phyloP scores from a whole-genome alignment of 35 echinoderm and acorn worm species.

The Amphiura filiformis region DNA sequence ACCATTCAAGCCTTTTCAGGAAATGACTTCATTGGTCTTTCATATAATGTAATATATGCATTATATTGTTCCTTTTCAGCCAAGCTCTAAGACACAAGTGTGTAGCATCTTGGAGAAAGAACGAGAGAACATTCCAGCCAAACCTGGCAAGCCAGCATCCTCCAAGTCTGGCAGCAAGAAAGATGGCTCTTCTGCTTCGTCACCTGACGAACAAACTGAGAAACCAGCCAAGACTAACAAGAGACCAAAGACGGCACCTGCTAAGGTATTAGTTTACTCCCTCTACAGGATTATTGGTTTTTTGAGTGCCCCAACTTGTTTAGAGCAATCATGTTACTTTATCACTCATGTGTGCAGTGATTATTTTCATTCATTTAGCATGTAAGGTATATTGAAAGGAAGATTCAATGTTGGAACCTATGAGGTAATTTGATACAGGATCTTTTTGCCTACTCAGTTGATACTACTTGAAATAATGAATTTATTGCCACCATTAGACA shows the following conservation, averaged over 20 bases:
- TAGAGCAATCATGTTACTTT: not conserved
- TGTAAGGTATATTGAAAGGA: not conserved
- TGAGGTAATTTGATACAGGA: not conserved
- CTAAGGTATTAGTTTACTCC: conserved; percentile 60
- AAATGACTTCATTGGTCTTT: too few species aligned
- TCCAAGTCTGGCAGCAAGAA: conserved; percentile 45
- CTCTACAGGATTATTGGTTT: not conserved
- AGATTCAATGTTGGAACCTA: too few species aligned
- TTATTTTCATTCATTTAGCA: not conserved
- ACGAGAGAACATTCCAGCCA: conserved; percentile 87
- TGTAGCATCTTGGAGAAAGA: conserved; percentile 86
- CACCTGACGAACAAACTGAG: conserved; percentile 42
- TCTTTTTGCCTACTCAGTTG: too few species aligned
- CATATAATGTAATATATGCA: too few species aligned
- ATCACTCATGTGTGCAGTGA: not conserved
- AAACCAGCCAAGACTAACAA: conserved; percentile 28
- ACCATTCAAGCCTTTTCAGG: too few species aligned
- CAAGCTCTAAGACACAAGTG: conserved; percentile 77
- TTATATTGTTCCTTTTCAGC: conserved; percentile 18
- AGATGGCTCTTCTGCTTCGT: not conserved
- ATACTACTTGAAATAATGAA: too few species aligned
- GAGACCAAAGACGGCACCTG: conserved; percentile 91
- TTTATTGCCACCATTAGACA: too few species aligned
- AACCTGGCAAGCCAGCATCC: conserved; percentile 83
- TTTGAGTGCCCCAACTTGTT: not conserved